Percentiles rank a stretch among this genome's conserved stretches.
These are phyloP conservation scores for Chrosomus eos DNA, from an alignment of 2,797 vertebrate species.

Conservation along the genomic window DNA sequence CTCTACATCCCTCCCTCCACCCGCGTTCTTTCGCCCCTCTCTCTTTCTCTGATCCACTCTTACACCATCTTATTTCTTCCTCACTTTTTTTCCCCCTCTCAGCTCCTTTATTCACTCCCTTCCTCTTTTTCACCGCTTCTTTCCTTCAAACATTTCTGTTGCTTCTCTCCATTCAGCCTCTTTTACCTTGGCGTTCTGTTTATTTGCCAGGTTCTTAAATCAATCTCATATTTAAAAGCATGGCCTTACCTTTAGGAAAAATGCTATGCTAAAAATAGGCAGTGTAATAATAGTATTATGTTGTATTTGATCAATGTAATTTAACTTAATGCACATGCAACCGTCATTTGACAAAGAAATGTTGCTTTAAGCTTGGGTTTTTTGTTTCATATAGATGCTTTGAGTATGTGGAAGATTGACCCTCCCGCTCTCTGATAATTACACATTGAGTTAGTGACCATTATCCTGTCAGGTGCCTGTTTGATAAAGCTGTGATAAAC, in stretches of 20 bases:
- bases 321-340: not conserved
- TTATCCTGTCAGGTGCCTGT: slow-evolving; percentile 33
- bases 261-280: not conserved
- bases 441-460: slow-evolving; percentile 32
- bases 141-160: slow-evolving; percentile 20
- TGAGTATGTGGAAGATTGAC: slow-evolving; percentile 36
- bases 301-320: not conserved
- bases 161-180: not conserved
- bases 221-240: not conserved
- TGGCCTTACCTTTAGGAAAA: not conserved
- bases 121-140: slow-evolving; percentile 35
- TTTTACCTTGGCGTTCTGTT: not conserved
- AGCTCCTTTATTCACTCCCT: slow-evolving; percentile 43
- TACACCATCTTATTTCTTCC: slow-evolving; percentile 38
- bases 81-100: slow-evolving; percentile 34
- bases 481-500: slow-evolving; percentile 35
- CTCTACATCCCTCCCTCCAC: slow-evolving; percentile 67
- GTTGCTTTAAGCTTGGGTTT: not conserved
- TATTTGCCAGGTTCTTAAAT: not conserved
- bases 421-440: slow-evolving; percentile 14
- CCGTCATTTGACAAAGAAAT: not conserved
- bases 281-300: not conserved
- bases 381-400: slow-evolving; percentile 30
- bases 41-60: slow-evolving; percentile 37
- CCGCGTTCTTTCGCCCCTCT: slow-evolving; percentile 38